Percentiles rank a stretch among this genome's conserved stretches.
phyloP scores from a whole-genome alignment of 2,113 vertebrate species.

The Atlantisia rogersi region DNA sequence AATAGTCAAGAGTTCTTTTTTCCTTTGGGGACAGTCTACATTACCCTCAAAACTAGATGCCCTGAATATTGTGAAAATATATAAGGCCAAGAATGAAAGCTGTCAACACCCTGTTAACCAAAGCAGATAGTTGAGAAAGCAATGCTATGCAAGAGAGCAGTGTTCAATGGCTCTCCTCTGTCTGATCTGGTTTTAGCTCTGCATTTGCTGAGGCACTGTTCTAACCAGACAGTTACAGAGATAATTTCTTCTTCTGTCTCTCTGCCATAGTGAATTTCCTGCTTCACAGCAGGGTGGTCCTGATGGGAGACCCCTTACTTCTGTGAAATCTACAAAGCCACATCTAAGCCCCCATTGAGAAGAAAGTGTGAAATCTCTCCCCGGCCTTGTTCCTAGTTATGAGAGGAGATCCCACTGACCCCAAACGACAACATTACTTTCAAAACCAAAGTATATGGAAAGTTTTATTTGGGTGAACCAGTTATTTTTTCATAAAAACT shows the following conservation, averaged over 20 bases:
- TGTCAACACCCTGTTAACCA: not conserved
- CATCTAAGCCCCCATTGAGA: not conserved
- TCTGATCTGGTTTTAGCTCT: not conserved
- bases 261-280: not conserved
- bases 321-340: not conserved
- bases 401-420: not conserved
- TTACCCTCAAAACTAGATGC: not conserved
- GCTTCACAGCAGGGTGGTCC: fast-evolving
- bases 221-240: not conserved
- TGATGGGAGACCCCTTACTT: not conserved
- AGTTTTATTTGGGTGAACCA: not conserved
- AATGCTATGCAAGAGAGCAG: not conserved
- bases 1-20: not conserved
- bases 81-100: not conserved
- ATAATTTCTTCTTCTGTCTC: not conserved
- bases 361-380: not conserved
- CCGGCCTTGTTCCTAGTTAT: not conserved
- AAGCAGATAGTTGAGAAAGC: not conserved
- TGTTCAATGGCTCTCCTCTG: not conserved
- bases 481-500: not conserved
- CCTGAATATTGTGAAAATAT: not conserved
- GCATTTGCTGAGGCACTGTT: not conserved
- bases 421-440: not conserved
- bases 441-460: not conserved
- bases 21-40: not conserved